Conservation (phyloP, 2,113 vertebrate species). For the Tragelaphus strepsiceros region DNA sequence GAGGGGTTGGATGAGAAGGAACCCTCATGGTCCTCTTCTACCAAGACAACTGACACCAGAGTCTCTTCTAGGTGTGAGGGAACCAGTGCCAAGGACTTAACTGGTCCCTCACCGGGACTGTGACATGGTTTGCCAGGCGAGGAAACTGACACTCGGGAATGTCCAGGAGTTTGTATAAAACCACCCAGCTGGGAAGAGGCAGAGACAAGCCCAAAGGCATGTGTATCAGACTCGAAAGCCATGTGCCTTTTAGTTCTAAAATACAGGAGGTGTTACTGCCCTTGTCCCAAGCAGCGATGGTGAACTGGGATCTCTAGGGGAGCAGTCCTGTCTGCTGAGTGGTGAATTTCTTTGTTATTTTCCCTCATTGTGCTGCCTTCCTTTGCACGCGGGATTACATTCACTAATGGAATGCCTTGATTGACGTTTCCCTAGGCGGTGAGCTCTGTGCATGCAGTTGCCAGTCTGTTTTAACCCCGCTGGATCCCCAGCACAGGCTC, state of each 20-base stretch:
- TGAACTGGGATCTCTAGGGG: background rate
- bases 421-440: fast-evolving
- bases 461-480: fast-evolving
- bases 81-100: background rate
- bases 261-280: background rate
- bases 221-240: background rate
- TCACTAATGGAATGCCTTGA: fast-evolving
- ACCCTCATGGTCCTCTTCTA: background rate
- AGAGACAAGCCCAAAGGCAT: background rate
- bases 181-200: background rate
- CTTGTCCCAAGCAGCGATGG: background rate
- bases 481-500: background rate
- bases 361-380: background rate
- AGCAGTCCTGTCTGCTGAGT: no score
- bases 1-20: background rate
- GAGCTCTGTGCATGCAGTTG: background rate
- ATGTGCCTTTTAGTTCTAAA: background rate
- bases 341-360: background rate
- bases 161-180: background rate
- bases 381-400: background rate
- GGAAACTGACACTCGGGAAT: no score
- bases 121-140: background rate
- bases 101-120: no score
- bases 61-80: background rate
- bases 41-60: fast-evolving